Conservation (phyloP, 2,888 invertebrate genomes). For the Papilio protenor region DNA sequence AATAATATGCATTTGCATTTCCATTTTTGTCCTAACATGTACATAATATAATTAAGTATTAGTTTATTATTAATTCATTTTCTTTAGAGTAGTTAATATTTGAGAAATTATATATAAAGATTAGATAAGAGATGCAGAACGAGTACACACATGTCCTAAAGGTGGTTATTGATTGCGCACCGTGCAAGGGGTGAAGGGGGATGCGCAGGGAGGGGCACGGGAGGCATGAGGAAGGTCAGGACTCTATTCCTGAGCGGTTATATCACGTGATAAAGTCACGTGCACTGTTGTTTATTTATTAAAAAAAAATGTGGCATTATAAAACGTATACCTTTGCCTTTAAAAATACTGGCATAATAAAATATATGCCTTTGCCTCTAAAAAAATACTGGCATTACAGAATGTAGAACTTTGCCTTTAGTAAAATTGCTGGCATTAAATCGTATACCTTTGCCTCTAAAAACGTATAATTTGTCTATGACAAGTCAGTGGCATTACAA, state of each 20-base stretch:
- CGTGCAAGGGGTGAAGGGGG: constrained; percentile 54
- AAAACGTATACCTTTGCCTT: neutral
- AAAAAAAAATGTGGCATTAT: neutral
- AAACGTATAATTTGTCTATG: neutral
- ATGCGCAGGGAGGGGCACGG: constrained; percentile 49
- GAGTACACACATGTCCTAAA: constrained; percentile 55
- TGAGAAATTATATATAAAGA: neutral
- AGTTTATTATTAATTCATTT: neutral
- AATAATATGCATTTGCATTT: neutral
- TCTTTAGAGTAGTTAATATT: neutral
- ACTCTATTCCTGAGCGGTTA: constrained; percentile 50
- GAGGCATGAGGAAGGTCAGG: constrained; percentile 71
- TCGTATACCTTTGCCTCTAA: no score
- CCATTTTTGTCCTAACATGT: neutral
- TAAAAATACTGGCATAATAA: neutral
- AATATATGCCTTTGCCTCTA: neutral
- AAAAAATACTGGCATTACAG: no score
- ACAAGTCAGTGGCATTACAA: neutral
- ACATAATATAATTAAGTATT: neutral
- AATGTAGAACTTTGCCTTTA: no score
- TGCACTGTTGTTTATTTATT: constrained; percentile 47
- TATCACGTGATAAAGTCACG: constrained; percentile 50
- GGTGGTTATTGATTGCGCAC: constrained; percentile 71
- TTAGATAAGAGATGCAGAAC: constrained; percentile 50
- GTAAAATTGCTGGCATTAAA: no score